These are phyloP conservation scores for Neogobius melanostomus DNA, from an alignment of 2,113 vertebrate species.

Conservation along the genomic window DNA sequence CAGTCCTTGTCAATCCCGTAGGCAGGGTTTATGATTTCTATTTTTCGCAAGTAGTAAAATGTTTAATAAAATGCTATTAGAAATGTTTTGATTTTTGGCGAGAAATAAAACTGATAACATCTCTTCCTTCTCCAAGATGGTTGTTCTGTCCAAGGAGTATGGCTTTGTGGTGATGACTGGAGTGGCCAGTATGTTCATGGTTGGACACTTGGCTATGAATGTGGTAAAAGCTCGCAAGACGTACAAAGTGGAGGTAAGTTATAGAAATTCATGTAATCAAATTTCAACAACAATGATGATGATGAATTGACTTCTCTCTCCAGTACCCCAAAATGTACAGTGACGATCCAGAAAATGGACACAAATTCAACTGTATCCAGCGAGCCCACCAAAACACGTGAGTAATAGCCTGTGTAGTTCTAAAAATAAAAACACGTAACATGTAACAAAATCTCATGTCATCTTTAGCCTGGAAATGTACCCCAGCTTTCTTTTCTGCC, in stretches of 20 bases:
- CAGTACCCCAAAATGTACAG: slow-evolving; percentile 95
- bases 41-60: not conserved
- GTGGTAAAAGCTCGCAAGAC: slow-evolving; percentile 87
- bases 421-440: slow-evolving; percentile 9
- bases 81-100: not conserved
- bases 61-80: not conserved
- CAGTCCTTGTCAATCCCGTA: no score
- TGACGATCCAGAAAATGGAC: slow-evolving; percentile 82
- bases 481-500: slow-evolving; percentile 87
- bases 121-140: slow-evolving; percentile 73
- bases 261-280: no score
- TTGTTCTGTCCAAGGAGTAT: slow-evolving; percentile 84
- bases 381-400: slow-evolving; percentile 94
- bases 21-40: not conserved
- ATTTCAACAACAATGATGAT: no score
- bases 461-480: slow-evolving; percentile 66
- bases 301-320: slow-evolving; percentile 1
- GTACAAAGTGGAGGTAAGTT: slow-evolving; percentile 86
- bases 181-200: slow-evolving; percentile 84
- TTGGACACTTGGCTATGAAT: slow-evolving; percentile 73
- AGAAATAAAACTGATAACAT: no score
- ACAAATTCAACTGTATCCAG: slow-evolving; percentile 94
- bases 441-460: slow-evolving; percentile 5
- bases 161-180: slow-evolving; percentile 90
- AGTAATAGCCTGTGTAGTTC: slow-evolving; percentile 48